Conservation (phyloP, 2,113 vertebrate species). For the Nyctibius bracteatus region DNA sequence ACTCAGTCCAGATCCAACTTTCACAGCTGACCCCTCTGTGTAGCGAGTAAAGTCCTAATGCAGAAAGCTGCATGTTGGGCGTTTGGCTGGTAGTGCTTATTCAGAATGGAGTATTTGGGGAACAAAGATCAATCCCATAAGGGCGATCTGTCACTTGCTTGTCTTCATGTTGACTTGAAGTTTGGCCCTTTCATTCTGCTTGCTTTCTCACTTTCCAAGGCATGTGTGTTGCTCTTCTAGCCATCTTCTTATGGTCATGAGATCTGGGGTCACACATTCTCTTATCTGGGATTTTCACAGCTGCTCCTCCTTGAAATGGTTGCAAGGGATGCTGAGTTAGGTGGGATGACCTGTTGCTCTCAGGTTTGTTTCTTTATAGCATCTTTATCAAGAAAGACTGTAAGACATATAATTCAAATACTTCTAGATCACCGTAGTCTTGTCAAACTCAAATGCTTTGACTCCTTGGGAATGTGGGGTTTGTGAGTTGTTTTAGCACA, state of each 20-base stretch:
- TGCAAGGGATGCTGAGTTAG: not conserved
- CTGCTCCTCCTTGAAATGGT: not conserved
- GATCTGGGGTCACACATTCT: not conserved
- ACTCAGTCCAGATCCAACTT: not conserved
- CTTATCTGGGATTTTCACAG: not conserved
- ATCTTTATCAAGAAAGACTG: not conserved
- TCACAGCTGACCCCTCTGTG: not conserved
- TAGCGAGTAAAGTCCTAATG: not conserved
- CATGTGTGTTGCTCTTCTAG: not conserved
- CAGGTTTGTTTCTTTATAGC: not conserved
- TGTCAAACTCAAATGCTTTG: not conserved
- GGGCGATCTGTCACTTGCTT: not conserved
- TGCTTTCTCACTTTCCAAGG: not conserved
- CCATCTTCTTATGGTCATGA: not conserved
- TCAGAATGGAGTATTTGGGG: not conserved
- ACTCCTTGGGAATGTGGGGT: not conserved
- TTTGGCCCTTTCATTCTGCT: not conserved
- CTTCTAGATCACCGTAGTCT: not conserved
- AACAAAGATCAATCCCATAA: not conserved
- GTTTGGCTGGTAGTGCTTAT: not conserved
- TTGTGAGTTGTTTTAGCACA: not conserved
- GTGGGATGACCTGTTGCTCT: not conserved
- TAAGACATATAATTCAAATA: not conserved
- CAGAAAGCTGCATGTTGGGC: not conserved
- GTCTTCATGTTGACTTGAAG: not conserved